phyloP scores from a whole-genome alignment of 2,797 vertebrate species.

The Buceros bicornis region DNA sequence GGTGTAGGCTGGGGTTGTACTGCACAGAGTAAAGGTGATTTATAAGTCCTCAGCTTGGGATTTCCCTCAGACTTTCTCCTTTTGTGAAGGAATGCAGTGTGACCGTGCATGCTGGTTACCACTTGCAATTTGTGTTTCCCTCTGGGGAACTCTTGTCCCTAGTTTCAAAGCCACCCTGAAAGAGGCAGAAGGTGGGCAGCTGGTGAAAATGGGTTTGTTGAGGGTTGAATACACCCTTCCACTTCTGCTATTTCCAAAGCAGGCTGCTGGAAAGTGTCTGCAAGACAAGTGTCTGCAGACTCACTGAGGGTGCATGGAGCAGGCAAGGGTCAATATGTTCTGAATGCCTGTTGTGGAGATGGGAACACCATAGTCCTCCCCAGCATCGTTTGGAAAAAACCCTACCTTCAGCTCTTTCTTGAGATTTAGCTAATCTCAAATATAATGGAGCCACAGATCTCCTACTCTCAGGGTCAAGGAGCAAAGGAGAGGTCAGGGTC shows the following conservation, averaged over 20 bases:
- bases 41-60: background rate
- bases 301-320: rapidly evolving
- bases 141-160: background rate
- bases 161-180: background rate
- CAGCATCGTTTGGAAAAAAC: background rate
- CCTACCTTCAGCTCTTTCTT: background rate
- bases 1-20: background rate
- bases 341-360: rapidly evolving
- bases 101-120: rapidly evolving
- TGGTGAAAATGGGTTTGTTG: background rate
- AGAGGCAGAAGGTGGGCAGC: background rate
- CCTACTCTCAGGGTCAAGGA: background rate
- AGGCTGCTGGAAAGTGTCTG: background rate
- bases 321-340: background rate
- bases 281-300: background rate
- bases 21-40: background rate
- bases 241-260: background rate
- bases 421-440: background rate
- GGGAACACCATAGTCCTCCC: background rate
- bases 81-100: rapidly evolving
- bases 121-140: background rate
- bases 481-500: background rate
- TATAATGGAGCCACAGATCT: background rate
- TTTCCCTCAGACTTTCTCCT: background rate
- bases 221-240: background rate